Evolutionary conservation across 2,113 vertebrate genomes (phyloP).

Genomic region (Diadophis punctatus): DNA sequence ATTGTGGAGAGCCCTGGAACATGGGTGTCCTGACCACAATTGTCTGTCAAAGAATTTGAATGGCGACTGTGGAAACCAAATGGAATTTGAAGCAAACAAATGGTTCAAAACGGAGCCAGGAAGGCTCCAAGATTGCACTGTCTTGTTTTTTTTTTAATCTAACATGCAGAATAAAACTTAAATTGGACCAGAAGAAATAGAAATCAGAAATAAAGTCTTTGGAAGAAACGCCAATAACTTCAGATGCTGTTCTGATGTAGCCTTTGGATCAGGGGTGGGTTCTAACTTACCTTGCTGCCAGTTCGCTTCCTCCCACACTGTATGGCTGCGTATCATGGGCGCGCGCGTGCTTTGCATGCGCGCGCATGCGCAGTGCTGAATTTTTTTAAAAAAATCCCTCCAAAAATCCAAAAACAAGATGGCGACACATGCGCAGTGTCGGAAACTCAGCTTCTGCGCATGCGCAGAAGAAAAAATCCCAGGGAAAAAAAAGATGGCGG

Average conservation of each 20-base stretch:
- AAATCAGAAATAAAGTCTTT: neutral
- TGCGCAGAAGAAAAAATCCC: too few species aligned
- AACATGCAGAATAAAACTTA: neutral
- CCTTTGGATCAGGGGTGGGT: too few species aligned
- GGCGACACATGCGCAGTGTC: too few species aligned
- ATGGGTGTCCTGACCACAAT: neutral
- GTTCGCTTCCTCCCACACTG: too few species aligned
- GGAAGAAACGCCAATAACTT: neutral
- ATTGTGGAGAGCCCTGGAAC: neutral
- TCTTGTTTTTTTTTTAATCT: neutral
- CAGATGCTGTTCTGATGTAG: neutral
- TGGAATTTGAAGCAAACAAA: neutral
- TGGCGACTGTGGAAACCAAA: neutral
- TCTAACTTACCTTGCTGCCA: too few species aligned
- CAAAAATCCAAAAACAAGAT: too few species aligned
- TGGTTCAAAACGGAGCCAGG: neutral
- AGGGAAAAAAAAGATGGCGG: too few species aligned
- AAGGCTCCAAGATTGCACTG: neutral
- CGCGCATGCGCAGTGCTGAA: too few species aligned
- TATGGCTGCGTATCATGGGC: too few species aligned
- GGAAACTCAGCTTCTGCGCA: too few species aligned
- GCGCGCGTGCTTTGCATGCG: too few species aligned
- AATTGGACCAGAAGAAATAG: neutral
- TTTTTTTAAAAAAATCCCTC: too few species aligned
- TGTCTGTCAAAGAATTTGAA: neutral